phyloP scores from a whole-genome alignment of 2,888 invertebrate genomes.

The Syrista parreyssii region DNA sequence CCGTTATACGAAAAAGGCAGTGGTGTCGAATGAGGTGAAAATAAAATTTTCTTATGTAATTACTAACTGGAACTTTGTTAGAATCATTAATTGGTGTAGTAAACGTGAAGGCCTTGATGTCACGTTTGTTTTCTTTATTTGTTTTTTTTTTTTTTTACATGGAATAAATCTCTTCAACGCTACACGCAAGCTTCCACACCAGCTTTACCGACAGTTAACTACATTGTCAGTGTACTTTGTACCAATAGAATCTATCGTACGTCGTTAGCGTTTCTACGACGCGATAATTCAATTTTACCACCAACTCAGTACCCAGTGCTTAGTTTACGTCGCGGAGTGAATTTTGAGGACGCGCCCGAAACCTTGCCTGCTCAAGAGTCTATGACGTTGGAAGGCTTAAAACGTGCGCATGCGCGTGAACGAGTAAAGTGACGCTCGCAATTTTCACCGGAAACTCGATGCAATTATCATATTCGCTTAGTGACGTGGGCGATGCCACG shows the following conservation, averaged over 20 bases:
- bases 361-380: not conserved
- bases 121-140: not conserved
- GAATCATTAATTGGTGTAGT: not conserved
- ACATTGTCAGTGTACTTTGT: not conserved
- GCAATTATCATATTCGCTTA: not conserved
- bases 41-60: too few relatives aligned
- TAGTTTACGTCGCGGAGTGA: not conserved
- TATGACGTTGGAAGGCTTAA: not conserved
- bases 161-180: not conserved
- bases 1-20: not conserved
- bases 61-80: not conserved
- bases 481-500: not conserved
- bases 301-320: not conserved
- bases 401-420: not conserved
- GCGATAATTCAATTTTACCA: not conserved
- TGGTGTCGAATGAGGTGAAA: not conserved
- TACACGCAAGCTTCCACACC: not conserved
- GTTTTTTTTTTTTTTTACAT: too few relatives aligned
- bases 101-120: not conserved
- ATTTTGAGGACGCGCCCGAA: not conserved
- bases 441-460: not conserved
- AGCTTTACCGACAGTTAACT: not conserved
- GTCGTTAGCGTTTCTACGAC: not conserved
- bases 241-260: not conserved
- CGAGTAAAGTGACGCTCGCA: not conserved